Conservation (phyloP, 1,140 invertebrate genomes). For the Heliconius melpomene region DNA sequence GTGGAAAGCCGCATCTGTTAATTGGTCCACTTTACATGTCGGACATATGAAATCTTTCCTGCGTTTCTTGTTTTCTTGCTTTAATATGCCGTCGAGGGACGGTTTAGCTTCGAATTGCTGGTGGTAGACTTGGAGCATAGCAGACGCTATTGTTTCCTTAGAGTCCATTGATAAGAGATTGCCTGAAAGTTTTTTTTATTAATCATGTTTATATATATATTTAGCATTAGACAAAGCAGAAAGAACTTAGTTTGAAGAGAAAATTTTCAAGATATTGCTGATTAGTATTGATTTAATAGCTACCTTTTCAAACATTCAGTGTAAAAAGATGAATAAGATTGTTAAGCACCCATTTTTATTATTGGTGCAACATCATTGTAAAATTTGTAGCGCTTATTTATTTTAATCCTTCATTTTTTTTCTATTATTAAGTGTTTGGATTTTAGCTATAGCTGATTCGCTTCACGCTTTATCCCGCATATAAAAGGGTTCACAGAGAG, state of each 20-base stretch:
- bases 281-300: too few relatives aligned
- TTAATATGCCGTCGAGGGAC: slow-evolving; percentile 72
- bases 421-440: too few relatives aligned
- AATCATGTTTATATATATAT: not conserved
- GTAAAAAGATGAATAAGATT: too few relatives aligned
- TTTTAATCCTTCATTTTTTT: not conserved
- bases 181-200: slow-evolving; percentile 43
- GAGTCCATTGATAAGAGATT: slow-evolving; percentile 56
- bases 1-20: slow-evolving; percentile 83
- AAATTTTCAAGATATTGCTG: too few relatives aligned
- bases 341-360: too few relatives aligned
- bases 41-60: slow-evolving; percentile 63
- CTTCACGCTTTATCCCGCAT: not conserved
- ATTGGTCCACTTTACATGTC: slow-evolving; percentile 81
- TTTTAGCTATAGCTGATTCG: too few relatives aligned
- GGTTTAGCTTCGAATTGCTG: slow-evolving; percentile 64
- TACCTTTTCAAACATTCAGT: too few relatives aligned
- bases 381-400: too few relatives aligned
- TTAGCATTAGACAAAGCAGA: too few relatives aligned
- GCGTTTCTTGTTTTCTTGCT: slow-evolving; percentile 79
- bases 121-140: slow-evolving; percentile 61
- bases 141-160: slow-evolving; percentile 54
- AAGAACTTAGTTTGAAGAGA: too few relatives aligned
- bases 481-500: too few relatives aligned
- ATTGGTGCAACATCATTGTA: too few relatives aligned